Evolutionary conservation across 1,140 invertebrate species (phyloP), one percentile per base, ranked within the genome.

Genomic region (Macrostomum lignano): DNA sequence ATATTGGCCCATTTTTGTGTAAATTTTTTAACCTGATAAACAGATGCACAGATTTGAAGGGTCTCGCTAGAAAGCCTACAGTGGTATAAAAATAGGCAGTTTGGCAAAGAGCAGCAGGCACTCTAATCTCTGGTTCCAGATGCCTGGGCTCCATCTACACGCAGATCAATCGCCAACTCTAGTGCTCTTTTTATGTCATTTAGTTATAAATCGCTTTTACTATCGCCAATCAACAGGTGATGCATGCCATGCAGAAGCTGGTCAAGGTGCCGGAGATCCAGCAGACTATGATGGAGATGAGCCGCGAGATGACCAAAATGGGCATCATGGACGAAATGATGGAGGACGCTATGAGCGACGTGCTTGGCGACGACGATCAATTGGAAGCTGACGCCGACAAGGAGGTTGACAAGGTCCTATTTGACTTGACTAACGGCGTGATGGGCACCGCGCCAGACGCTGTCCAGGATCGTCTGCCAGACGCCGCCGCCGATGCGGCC

Each of bases 281-380:
- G 2, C 69, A 70, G 21, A 86, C 79, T 0, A 96, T 96, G 88
- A 68, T 79, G 47, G 86, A 94, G 43, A 63, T 98, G 58, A 88
- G 82, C 0, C 86, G 79, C 57, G 86, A 94, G 66, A 93, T 94
- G 84, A 93, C 86, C 75, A 81, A 63, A 51, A 81, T 84, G 4
- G 82, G 86, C n/a, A 91, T 94, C 26, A 81, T 96, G 37, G 86
- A 93, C 51, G 84, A 96, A 61, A 94, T 98, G 86, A 60, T 96
- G 24, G 84, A 96, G 42, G 88, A 98, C 53, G 86, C 84, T 19
- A 73, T 98, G 68, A 79, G 86, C 40, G 63, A 65, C 3, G 60
- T 88, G 25, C 43, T 49, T 13, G 40, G 20, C 7, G 51, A 55
- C 39, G 36, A 44, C 17, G 54, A 55, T 6, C 52, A 58, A 7